A percentile compares a stretch with the other conserved stretches of the same genome.
These are phyloP conservation scores for Cinara cedri DNA, from an alignment of 2,888 invertebrate genomes.

Conservation along the genomic window DNA sequence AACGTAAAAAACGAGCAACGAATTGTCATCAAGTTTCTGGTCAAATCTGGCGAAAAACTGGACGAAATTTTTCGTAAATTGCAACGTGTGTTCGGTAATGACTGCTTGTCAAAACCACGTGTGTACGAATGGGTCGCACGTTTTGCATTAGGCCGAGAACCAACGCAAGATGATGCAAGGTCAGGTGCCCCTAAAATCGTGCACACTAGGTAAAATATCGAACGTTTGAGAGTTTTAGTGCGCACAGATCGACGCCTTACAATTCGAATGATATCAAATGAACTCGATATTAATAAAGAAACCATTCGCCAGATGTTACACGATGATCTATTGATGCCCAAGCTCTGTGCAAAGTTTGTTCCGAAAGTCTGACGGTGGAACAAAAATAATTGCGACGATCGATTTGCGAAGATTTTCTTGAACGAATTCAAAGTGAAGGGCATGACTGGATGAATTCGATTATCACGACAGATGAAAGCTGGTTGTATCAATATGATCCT, in stretches of 20 bases:
- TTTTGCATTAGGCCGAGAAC: slow-evolving; percentile 35
- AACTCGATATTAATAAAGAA: slow-evolving; percentile 26
- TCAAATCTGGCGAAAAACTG: background rate
- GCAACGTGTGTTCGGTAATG: background rate
- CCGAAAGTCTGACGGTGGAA: slow-evolving; percentile 59
- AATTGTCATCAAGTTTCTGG: no score
- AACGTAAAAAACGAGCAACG: background rate
- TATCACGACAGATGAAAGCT: slow-evolving; percentile 58
- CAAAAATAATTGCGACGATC: slow-evolving; percentile 58
- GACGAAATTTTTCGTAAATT: slow-evolving; percentile 12
- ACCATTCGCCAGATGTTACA: slow-evolving; percentile 13
- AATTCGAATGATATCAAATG: slow-evolving; percentile 7
- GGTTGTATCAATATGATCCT: slow-evolving; percentile 57
- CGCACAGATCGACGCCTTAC: slow-evolving; percentile 17
- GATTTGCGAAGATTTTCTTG: slow-evolving; percentile 43
- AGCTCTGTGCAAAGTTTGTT: slow-evolving; percentile 60
- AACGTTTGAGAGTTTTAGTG: slow-evolving; percentile 44
- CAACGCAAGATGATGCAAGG: slow-evolving; percentile 38
- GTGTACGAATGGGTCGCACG: slow-evolving; percentile 41
- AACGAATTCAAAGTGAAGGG: slow-evolving; percentile 53
- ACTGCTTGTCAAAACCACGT: slow-evolving; percentile 20
- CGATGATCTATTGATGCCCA: slow-evolving; percentile 59
- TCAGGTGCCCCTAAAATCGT: slow-evolving; percentile 19
- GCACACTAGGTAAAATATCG: slow-evolving; percentile 22
- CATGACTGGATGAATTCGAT: slow-evolving; percentile 53